phyloP scores from a whole-genome alignment of 1,140 invertebrate genomes.

The Homarus americanus region DNA sequence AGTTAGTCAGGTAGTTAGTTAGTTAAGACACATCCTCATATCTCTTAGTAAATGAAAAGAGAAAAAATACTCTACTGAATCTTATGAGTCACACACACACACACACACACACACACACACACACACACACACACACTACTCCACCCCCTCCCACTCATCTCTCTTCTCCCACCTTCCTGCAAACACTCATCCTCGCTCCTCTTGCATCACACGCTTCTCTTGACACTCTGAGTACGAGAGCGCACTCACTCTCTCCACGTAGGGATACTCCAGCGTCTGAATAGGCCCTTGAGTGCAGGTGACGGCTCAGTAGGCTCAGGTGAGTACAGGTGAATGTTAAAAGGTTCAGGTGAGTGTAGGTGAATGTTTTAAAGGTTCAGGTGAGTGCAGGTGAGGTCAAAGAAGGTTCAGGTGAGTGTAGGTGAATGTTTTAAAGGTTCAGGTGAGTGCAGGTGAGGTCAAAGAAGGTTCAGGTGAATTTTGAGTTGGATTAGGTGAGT shows the following conservation, averaged over 20 bases:
- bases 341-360: not conserved
- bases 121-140: too few species aligned
- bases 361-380: not conserved
- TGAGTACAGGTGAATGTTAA: not conserved
- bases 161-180: not conserved
- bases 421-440: not conserved
- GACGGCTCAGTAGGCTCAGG: not conserved
- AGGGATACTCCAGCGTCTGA: not conserved
- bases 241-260: not conserved
- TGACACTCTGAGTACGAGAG: not conserved
- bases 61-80: too few species aligned
- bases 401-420: not conserved
- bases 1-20: too few species aligned
- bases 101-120: too few species aligned
- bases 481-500: not conserved
- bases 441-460: not conserved
- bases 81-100: too few species aligned
- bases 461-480: not conserved
- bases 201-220: not conserved
- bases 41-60: too few species aligned
- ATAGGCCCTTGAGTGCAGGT: not conserved
- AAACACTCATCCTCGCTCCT: not conserved
- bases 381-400: not conserved
- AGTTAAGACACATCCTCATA: too few species aligned
- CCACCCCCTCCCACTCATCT: too few species aligned